phyloP scores from a whole-genome alignment of 2,797 vertebrate species.

The Leuciscus waleckii region DNA sequence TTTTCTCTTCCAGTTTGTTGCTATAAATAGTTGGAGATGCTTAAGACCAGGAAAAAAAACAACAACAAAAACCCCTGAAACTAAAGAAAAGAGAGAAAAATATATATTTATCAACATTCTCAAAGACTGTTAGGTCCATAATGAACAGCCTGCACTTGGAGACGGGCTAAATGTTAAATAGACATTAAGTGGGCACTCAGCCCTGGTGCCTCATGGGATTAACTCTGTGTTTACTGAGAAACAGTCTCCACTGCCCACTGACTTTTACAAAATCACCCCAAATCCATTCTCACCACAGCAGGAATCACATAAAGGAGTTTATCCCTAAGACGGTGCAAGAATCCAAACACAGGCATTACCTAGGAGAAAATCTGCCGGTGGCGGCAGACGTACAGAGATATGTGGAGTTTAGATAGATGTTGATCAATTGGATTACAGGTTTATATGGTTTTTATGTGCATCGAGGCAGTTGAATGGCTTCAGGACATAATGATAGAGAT shows the following conservation, averaged over 20 bases:
- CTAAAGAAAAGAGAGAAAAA: too few species aligned
- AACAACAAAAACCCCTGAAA: neutral
- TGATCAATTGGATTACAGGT: constrained; percentile 41
- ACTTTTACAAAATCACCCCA: constrained; percentile 34
- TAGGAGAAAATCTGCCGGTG: constrained; percentile 40
- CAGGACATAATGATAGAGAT: constrained; percentile 1
- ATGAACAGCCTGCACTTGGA: constrained; percentile 5
- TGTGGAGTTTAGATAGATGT: constrained; percentile 16
- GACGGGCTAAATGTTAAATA: constrained; percentile 23
- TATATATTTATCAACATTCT: neutral
- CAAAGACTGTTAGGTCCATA: neutral
- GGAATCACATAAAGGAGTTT: constrained; percentile 42
- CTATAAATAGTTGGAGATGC: neutral
- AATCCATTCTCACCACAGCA: constrained; percentile 45
- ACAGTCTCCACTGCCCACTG: constrained; percentile 28
- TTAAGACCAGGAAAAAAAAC: neutral
- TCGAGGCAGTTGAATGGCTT: neutral
- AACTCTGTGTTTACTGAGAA: constrained; percentile 44
- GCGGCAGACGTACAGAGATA: neutral
- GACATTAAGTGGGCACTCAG: constrained; percentile 39
- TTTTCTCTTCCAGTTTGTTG: neutral
- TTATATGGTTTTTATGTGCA: constrained; percentile 35
- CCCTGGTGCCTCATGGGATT: constrained; percentile 37
- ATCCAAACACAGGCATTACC: constrained; percentile 54
- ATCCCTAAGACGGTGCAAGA: constrained; percentile 46